phyloP scores from a whole-genome alignment of 2,888 invertebrate species.

The Dysmachus trigonus region DNA sequence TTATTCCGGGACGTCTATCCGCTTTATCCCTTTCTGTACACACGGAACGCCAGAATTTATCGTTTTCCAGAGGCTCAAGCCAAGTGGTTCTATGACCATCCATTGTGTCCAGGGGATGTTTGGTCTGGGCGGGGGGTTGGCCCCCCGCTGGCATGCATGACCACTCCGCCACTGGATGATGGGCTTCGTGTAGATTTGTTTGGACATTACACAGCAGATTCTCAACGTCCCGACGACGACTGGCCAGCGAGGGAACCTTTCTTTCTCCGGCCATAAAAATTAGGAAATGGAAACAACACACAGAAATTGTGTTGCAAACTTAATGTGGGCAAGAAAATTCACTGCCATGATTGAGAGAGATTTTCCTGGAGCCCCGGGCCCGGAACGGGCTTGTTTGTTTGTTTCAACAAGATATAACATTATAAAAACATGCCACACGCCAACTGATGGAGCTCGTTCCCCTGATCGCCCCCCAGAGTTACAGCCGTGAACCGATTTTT shows the following conservation, averaged over 20 bases:
- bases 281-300: slow-evolving; percentile 39
- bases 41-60: slow-evolving; percentile 33
- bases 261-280: slow-evolving; percentile 30
- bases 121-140: too few species aligned
- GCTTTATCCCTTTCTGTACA: slow-evolving; percentile 23
- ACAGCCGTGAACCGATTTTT: neutral
- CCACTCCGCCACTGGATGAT: slow-evolving; percentile 38
- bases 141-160: slow-evolving; percentile 8
- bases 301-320: slow-evolving; percentile 37
- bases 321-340: slow-evolving; percentile 26
- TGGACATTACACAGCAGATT: slow-evolving; percentile 37
- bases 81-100: slow-evolving; percentile 35
- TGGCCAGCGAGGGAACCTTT: slow-evolving; percentile 2
- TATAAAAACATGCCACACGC: neutral
- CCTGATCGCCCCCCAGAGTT: neutral
- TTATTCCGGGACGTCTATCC: slow-evolving; percentile 41
- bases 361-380: neutral
- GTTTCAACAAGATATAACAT: slow-evolving; percentile 4
- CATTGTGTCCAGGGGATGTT: slow-evolving; percentile 28
- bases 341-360: slow-evolving; percentile 30
- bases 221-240: slow-evolving; percentile 22
- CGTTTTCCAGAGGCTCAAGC: slow-evolving; percentile 40
- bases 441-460: neutral
- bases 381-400: neutral
- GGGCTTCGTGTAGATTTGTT: slow-evolving; percentile 39